phyloP scores from a whole-genome alignment of 23 tunicate genomes.

The Ciona savignyi region DNA sequence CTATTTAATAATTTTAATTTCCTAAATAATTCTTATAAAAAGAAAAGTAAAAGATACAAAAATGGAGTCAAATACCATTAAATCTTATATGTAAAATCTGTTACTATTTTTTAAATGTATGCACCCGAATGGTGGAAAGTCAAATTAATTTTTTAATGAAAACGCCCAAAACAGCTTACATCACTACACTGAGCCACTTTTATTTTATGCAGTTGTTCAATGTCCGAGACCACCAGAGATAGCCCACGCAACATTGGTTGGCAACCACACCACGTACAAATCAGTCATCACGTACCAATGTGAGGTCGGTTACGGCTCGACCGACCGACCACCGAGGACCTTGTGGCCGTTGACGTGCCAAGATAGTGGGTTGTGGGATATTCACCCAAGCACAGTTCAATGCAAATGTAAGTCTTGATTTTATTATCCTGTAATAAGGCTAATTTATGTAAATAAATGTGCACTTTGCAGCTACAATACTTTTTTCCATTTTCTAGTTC shows the following conservation, averaged over 20 bases:
- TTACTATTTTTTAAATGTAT: too few relatives aligned
- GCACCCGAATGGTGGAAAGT: too few relatives aligned
- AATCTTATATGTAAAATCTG: too few relatives aligned
- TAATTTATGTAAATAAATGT: neutral
- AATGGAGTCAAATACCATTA: too few relatives aligned
- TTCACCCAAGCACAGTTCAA: conserved; percentile 1
- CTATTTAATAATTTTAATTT: too few relatives aligned
- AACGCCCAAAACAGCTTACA: too few relatives aligned
- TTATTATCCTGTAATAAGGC: neutral
- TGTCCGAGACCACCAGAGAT: conserved; percentile 46
- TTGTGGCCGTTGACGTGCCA: conserved; percentile 39
- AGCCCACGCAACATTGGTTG: conserved; percentile 21
- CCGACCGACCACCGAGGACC: neutral
- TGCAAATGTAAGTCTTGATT: conserved; percentile 46
- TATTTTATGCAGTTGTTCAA: conserved; percentile 23
- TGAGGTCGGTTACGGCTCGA: conserved; percentile 33
- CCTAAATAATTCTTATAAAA: too few relatives aligned
- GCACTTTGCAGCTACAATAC: neutral
- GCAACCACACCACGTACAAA: neutral
- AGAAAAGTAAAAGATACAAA: too few relatives aligned
- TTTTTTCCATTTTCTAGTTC: too few relatives aligned
- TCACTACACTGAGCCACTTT: too few relatives aligned
- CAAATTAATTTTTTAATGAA: too few relatives aligned
- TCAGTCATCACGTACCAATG: conserved; percentile 28
- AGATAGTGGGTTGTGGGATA: conserved; percentile 42